A percentile compares a stretch with the other conserved stretches of the same genome.
phyloP scores from a whole-genome alignment of 2,797 vertebrate species.

The Sternarchorhynchus goeldii region DNA sequence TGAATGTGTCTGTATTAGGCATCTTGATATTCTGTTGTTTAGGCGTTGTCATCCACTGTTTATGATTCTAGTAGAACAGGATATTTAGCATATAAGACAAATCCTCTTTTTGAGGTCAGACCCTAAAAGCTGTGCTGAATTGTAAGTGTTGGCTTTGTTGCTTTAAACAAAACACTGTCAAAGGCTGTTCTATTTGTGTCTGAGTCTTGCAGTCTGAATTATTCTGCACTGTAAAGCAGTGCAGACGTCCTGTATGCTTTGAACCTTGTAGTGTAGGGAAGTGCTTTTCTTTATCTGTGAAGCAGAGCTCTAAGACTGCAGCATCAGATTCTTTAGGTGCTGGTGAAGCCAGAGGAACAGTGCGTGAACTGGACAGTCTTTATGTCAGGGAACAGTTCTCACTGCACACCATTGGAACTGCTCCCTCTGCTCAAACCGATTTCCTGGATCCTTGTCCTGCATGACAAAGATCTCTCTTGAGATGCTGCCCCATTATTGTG shows the following conservation, averaged over 20 bases:
- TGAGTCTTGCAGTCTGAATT: neutral
- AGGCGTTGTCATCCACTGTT: neutral
- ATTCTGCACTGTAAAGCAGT: neutral
- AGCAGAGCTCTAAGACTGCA: neutral
- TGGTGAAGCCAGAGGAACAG: neutral
- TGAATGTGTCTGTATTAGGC: conserved; percentile 11
- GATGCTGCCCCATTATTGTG: neutral
- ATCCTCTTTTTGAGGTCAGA: too few species aligned
- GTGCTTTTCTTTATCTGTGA: neutral
- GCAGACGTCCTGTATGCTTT: conserved; percentile 12
- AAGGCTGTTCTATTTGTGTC: neutral
- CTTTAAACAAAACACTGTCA: neutral
- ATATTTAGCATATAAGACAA: too few species aligned
- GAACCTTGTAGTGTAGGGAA: neutral
- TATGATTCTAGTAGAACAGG: conserved; percentile 7
- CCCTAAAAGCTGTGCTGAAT: neutral
- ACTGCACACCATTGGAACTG: neutral
- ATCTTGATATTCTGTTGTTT: conserved; percentile 5
- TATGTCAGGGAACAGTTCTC: neutral
- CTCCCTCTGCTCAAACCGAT: neutral
- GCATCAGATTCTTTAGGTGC: neutral
- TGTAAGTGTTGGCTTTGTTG: neutral
- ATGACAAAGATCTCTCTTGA: neutral
- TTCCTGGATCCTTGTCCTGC: neutral
- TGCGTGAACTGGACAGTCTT: neutral